These are phyloP conservation scores for Pristionchus exspectatus DNA, from an alignment of 2,888 invertebrate genomes.

Conservation along the genomic window DNA sequence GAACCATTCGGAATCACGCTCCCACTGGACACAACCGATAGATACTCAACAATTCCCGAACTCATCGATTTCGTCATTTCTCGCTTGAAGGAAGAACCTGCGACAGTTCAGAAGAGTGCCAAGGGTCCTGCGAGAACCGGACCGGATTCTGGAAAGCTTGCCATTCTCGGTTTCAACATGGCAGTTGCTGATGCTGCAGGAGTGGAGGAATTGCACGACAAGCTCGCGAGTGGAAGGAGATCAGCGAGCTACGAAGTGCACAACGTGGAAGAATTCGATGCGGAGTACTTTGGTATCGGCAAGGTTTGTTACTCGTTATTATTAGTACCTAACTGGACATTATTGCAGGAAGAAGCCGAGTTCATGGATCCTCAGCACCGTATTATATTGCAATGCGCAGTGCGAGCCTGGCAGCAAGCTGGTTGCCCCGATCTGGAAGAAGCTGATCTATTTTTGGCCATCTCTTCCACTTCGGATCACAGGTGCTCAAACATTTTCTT, in stretches of 20 bases:
- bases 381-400: slow-evolving; percentile 90
- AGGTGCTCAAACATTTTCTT: too few species aligned
- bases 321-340: background rate
- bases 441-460: slow-evolving; percentile 62
- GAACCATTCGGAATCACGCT: slow-evolving; percentile 60
- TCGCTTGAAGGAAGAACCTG: background rate
- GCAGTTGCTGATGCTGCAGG: background rate
- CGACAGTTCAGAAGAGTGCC: background rate
- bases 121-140: background rate
- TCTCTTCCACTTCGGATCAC: slow-evolving; percentile 52
- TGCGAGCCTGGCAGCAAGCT: slow-evolving; percentile 86
- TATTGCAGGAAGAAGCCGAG: background rate
- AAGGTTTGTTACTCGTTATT: background rate
- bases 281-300: background rate
- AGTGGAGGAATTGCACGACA: slow-evolving; percentile 57
- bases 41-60: slow-evolving; percentile 57
- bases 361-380: slow-evolving; percentile 92
- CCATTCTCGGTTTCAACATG: slow-evolving; percentile 27
- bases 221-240: slow-evolving; percentile 57
- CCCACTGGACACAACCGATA: slow-evolving; percentile 64
- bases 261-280: slow-evolving; percentile 11
- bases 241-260: slow-evolving; percentile 40
- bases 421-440: slow-evolving; percentile 59
- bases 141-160: background rate
- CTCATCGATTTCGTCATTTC: slow-evolving; percentile 58